Conservation (phyloP, 1,140 invertebrate species). For the Trypoxylus dichotomus region DNA sequence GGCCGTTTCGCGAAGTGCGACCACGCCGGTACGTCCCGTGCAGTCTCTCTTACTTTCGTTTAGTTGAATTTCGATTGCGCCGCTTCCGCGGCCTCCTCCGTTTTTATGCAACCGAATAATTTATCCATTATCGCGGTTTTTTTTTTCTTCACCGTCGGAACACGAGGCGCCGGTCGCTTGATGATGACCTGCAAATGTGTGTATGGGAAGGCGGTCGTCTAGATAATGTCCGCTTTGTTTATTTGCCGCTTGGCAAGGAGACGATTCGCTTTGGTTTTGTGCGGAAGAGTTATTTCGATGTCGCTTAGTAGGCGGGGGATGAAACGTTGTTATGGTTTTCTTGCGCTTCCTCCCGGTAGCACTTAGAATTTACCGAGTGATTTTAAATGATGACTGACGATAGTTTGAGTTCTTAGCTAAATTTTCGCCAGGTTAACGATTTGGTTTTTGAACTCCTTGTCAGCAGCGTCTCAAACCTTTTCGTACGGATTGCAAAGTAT, state of each 20-base stretch:
- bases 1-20: slow-evolving; percentile 17
- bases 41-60: not conserved
- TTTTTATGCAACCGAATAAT: slow-evolving; percentile 26
- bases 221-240: not conserved
- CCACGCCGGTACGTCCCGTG: not conserved
- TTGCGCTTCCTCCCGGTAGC: too few species aligned
- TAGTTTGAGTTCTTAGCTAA: too few species aligned
- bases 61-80: not conserved
- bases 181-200: not conserved
- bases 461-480: too few species aligned
- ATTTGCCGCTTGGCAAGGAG: not conserved
- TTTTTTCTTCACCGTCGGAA: not conserved
- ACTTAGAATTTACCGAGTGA: too few species aligned
- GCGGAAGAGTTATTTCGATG: too few species aligned
- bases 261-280: too few species aligned
- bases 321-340: too few species aligned
- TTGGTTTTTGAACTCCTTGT: too few species aligned
- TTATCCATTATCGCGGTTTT: slow-evolving; percentile 14
- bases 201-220: not conserved
- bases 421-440: too few species aligned
- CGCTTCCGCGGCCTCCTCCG: not conserved
- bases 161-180: not conserved
- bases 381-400: too few species aligned
- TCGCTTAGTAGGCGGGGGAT: too few species aligned
- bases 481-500: too few species aligned